Conservation (phyloP, 2,113 vertebrate genomes). For the Callithrix jacchus region DNA sequence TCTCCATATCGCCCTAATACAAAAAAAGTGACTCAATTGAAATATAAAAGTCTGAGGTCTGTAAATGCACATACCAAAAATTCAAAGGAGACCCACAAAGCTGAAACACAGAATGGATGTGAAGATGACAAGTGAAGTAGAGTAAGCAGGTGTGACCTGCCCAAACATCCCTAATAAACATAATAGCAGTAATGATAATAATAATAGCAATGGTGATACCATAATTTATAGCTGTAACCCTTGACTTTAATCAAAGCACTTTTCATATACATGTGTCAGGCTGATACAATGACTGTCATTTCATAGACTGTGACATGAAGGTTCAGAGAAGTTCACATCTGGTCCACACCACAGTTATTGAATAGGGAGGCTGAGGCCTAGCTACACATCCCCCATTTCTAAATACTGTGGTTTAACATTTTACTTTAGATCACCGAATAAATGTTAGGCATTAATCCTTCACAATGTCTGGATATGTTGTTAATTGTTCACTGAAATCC, state of each 20-base stretch:
- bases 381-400: background rate
- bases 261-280: background rate
- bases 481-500: constrained; percentile 20
- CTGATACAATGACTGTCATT: background rate
- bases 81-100: background rate
- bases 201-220: background rate
- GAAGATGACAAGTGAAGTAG: background rate
- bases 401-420: background rate
- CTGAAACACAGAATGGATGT: background rate
- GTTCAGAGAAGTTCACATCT: background rate
- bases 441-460: background rate
- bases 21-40: background rate
- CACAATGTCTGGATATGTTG: background rate
- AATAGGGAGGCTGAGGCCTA: background rate
- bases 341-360: background rate
- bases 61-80: background rate
- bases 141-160: background rate
- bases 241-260: background rate
- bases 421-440: background rate
- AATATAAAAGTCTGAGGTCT: background rate
- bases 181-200: background rate
- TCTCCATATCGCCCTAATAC: background rate
- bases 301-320: background rate
- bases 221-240: background rate
- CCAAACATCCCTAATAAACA: background rate